These are phyloP conservation scores for Cheilosia urbana DNA, from an alignment of 2,888 invertebrate genomes.

Conservation along the genomic window DNA sequence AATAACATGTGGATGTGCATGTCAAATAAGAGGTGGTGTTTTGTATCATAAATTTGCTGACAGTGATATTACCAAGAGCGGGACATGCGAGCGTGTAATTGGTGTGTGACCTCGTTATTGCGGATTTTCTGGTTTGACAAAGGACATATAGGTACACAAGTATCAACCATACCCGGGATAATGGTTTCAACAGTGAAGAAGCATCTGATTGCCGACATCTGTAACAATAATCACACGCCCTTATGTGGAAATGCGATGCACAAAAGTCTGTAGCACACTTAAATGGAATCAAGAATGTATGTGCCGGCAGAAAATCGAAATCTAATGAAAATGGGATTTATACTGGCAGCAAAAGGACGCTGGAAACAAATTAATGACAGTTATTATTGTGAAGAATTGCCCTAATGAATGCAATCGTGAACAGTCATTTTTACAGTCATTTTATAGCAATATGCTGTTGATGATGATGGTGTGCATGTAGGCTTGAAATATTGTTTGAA, in stretches of 20 bases:
- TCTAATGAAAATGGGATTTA: background rate
- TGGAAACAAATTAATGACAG: background rate
- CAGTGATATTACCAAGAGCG: background rate
- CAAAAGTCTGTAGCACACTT: background rate
- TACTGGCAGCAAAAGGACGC: slow-evolving; percentile 3
- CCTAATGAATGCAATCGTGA: too few relatives aligned
- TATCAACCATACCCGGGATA: too few relatives aligned
- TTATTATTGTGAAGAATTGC: background rate
- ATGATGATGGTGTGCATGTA: too few relatives aligned
- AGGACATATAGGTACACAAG: too few relatives aligned
- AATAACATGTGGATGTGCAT: slow-evolving; percentile 49
- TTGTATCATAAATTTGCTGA: background rate
- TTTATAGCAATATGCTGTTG: too few relatives aligned
- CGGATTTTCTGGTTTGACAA: background rate
- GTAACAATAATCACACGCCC: slow-evolving; percentile 1
- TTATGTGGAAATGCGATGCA: slow-evolving; percentile 2
- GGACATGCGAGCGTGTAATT: background rate
- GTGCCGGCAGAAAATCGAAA: background rate
- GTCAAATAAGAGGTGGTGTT: slow-evolving; percentile 34
- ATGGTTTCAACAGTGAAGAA: too few relatives aligned
- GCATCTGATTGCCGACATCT: background rate
- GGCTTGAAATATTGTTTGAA: too few relatives aligned
- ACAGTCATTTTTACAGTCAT: too few relatives aligned
- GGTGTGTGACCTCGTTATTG: background rate
- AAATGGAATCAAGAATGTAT: slow-evolving; percentile 22